These are phyloP conservation scores for Drosophila subobscura DNA, from an alignment of 1,140 invertebrate genomes.

Conservation along the genomic window DNA sequence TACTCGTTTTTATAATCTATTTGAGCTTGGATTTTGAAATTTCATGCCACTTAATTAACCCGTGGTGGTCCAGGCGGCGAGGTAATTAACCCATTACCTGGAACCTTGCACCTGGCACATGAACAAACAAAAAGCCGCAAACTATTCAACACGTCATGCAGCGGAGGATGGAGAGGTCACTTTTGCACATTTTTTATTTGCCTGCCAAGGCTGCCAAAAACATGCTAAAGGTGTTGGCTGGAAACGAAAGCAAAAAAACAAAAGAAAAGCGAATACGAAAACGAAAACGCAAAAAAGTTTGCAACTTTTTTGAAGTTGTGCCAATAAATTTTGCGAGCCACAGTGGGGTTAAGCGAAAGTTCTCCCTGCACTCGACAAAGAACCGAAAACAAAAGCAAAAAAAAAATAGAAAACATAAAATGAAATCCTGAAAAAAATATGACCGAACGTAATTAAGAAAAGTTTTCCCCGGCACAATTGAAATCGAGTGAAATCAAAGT, in stretches of 20 bases:
- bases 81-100: conserved; percentile 74
- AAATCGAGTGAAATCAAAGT: conserved; percentile 49
- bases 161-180: conserved; percentile 26
- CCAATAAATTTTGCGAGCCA: conserved; percentile 67
- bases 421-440: conserved; percentile 42
- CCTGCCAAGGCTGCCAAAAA: conserved; percentile 59
- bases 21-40: conserved; percentile 41
- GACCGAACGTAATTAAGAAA: conserved; percentile 67
- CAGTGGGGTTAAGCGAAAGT: conserved; percentile 64
- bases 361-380: conserved; percentile 56
- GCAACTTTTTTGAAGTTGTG: conserved; percentile 67
- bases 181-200: conserved; percentile 58
- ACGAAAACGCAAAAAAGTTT: conserved; percentile 14
- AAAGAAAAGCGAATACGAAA: conserved; percentile 15
- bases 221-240: conserved; percentile 73
- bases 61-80: conserved; percentile 25
- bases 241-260: conserved; percentile 50
- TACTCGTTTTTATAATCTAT: conserved; percentile 47
- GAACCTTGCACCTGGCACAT: conserved; percentile 56
- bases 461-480: conserved; percentile 59
- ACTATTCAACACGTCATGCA: conserved; percentile 64
- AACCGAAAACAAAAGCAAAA: conserved; percentile 7
- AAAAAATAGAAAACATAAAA: not conserved
- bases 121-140: conserved; percentile 40
- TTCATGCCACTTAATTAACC: conserved; percentile 72